phyloP scores from a whole-genome alignment of 2,888 invertebrate species.

The Calliopum simillimum region DNA sequence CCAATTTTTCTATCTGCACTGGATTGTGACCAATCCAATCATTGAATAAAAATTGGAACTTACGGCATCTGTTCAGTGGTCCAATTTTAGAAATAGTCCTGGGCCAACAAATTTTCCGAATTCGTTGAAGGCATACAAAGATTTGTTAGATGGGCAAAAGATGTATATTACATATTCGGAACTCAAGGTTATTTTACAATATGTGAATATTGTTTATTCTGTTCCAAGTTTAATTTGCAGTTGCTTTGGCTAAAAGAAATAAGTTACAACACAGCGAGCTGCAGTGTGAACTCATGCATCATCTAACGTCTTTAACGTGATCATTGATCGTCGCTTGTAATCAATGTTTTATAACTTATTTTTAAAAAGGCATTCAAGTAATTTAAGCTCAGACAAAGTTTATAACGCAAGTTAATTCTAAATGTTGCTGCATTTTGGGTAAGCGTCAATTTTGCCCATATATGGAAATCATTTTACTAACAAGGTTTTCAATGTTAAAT shows the following conservation, averaged over 20 bases:
- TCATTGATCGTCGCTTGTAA: background rate
- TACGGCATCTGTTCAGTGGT: no score
- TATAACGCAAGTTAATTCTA: background rate
- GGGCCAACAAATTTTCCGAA: no score
- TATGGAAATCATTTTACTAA: slow-evolving; percentile 59
- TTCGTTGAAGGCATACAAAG: no score
- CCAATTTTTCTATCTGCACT: no score
- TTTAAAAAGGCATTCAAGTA: background rate
- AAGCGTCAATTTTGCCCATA: slow-evolving; percentile 57
- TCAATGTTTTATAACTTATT: background rate
- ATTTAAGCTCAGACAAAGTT: background rate
- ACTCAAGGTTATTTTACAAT: no score
- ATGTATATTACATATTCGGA: no score
- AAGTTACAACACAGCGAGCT: background rate
- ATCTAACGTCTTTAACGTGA: background rate
- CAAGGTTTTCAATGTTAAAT: slow-evolving; percentile 49
- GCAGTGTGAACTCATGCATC: slow-evolving; percentile 1
- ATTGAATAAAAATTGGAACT: no score
- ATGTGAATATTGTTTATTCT: no score
- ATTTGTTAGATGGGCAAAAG: no score
- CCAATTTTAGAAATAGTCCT: no score
- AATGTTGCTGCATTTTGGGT: slow-evolving; percentile 41
- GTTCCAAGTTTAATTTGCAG: no score
- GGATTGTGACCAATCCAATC: no score
- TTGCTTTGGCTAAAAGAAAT: background rate